Conservation (phyloP, 2,113 vertebrate species). For the Tonatia bakeri region DNA sequence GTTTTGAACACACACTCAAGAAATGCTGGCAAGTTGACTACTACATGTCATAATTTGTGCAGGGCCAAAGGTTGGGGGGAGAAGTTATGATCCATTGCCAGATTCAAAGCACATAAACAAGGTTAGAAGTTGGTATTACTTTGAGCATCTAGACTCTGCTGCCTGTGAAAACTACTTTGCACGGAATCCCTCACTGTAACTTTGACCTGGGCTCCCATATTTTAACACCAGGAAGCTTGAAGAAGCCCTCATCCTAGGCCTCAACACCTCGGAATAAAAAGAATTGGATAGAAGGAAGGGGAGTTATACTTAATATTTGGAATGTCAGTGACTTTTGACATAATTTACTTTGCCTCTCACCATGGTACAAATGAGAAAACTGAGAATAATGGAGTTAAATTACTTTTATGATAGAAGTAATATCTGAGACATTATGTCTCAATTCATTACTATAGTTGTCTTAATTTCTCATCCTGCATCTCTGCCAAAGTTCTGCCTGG, state of each 20-base stretch:
- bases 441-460: neutral
- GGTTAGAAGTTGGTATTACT: neutral
- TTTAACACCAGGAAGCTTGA: neutral
- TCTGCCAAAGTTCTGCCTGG: neutral
- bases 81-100: neutral
- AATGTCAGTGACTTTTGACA: neutral
- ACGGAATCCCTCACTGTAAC: neutral
- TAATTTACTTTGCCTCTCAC: neutral
- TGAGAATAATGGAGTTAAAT: neutral
- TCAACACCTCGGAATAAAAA: neutral
- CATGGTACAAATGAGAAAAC: constrained; percentile 16
- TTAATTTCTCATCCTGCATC: constrained; percentile 1
- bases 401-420: neutral
- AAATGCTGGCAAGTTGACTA: neutral
- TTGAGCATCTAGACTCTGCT: neutral
- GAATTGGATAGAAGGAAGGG: neutral
- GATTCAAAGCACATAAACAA: neutral
- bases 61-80: neutral
- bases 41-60: neutral
- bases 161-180: neutral
- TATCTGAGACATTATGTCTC: neutral
- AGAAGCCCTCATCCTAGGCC: neutral
- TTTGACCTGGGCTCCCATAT: neutral
- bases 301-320: neutral
- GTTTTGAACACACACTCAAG: neutral